These are phyloP conservation scores for Lutraria rhynchaena DNA, from an alignment of 1,140 invertebrate genomes.

Conservation along the genomic window DNA sequence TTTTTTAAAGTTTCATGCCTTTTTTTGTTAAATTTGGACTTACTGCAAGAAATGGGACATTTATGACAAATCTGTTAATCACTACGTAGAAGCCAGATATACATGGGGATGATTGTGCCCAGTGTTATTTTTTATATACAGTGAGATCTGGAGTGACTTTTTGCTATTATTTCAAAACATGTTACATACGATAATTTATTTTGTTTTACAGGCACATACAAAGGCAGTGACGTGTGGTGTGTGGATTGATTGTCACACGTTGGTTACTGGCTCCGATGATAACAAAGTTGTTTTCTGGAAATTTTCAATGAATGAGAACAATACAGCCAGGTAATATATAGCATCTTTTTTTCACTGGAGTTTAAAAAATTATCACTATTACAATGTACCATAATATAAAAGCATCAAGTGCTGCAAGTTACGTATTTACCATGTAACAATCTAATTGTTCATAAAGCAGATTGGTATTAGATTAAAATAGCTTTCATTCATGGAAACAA, in stretches of 20 bases:
- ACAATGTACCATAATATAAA: too few relatives aligned
- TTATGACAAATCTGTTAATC: too few relatives aligned
- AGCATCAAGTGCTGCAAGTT: too few relatives aligned
- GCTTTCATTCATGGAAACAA: too few relatives aligned
- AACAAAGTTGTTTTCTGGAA: constrained; percentile 62
- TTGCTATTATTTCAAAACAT: background rate
- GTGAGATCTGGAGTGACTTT: background rate
- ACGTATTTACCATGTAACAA: too few relatives aligned
- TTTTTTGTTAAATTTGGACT: too few relatives aligned
- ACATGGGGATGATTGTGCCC: background rate
- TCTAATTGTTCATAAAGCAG: too few relatives aligned
- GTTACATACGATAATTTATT: background rate
- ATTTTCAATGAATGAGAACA: constrained; percentile 31
- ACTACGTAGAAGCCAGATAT: background rate
- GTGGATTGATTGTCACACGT: constrained; percentile 48
- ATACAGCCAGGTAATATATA: background rate
- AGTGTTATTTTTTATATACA: background rate
- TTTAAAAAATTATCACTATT: too few relatives aligned
- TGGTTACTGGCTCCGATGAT: constrained; percentile 72
- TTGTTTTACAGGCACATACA: constrained; percentile 66
- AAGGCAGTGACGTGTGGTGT: constrained; percentile 69
- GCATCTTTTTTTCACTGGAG: too few relatives aligned
- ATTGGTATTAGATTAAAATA: too few relatives aligned
- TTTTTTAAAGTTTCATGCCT: too few relatives aligned
- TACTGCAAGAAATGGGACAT: too few relatives aligned